Evolutionary conservation across 1,140 invertebrate species (phyloP), one percentile per base, ranked within the genome.

Genomic region (Atta cephalotes): DNA sequence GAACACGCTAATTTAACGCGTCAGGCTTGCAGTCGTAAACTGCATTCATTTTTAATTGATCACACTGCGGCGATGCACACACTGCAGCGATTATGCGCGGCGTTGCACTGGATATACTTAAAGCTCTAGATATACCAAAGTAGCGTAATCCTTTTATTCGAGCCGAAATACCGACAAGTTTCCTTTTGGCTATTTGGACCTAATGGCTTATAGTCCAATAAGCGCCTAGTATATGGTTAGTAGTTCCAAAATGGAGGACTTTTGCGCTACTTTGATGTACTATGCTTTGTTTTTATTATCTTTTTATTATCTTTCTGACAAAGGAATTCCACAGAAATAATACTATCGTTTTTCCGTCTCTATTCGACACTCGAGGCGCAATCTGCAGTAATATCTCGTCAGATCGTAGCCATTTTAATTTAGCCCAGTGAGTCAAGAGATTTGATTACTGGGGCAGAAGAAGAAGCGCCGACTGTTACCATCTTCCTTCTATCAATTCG

Each of bases 371-470:
- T 0, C 16, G 25, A 16, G 12, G 45, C 39, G 85, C 31, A 72
- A 78, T 81, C 77, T 77, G 58, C 78, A 82, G 49, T 31, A 39
- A 14, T 31, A 81, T 81, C 78, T 78, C 70, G 51, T 31, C 31
- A 35, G 63, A 82, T 87, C 45, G 78, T 14, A 84, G 78, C 74
- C 84, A 92, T 93, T 93, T 93, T 91, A 94, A 93, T 94, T 93
- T 85, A 79, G 80, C 78, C 87, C 87, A 84, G 74, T 85, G 92
- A 93, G 90, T 92, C 92, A 91, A 92, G 88, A 89, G 91, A 94
- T 93, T 92, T 92, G 92, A 93, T 93, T 93, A 94, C 85, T 92
- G 87, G 91, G 80, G 87, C 91, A 92, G 90, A 94, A 93, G 89
- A 93, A 90, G 87, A 90, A 87, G 89, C 80, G 78, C 90, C 90